Evolutionary conservation across 2,888 invertebrate genomes (phyloP).

Genomic region (Conomelus anceps): DNA sequence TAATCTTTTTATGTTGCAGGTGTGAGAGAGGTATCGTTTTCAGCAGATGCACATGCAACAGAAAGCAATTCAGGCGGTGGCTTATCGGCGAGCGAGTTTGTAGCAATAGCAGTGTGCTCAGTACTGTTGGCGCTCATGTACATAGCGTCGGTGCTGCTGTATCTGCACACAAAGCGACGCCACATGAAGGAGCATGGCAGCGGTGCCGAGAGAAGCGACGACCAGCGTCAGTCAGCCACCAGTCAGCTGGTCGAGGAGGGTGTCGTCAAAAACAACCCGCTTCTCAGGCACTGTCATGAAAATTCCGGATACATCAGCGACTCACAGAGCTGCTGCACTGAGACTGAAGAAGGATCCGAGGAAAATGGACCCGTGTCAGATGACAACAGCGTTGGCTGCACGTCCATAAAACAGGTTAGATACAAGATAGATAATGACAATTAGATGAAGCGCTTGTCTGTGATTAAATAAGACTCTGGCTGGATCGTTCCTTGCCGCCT

Average conservation of each 20-base stretch:
- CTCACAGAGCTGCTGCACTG: constrained; percentile 54
- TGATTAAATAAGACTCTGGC: too few species aligned
- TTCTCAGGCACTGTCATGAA: constrained; percentile 50
- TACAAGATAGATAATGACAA: too few species aligned
- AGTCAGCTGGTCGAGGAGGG: constrained; percentile 48
- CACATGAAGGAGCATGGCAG: constrained; percentile 1
- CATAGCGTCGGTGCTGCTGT: constrained; percentile 76
- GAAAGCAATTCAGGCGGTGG: constrained; percentile 40
- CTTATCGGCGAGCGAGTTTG: constrained; percentile 67
- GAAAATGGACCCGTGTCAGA: constrained; percentile 23
- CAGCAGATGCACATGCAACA: constrained; percentile 42
- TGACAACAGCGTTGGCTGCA: constrained; percentile 17
- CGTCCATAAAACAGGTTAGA: neutral
- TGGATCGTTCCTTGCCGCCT: too few species aligned
- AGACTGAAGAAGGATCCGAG: constrained; percentile 48
- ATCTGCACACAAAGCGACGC: constrained; percentile 51
- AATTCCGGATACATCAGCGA: constrained; percentile 41
- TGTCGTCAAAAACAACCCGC: constrained; percentile 70
- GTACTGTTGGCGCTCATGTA: constrained; percentile 80
- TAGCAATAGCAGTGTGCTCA: constrained; percentile 76
- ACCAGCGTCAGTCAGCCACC: constrained; percentile 21
- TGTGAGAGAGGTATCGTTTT: constrained; percentile 73
- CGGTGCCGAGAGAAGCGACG: neutral
- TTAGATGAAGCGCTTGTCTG: too few species aligned
- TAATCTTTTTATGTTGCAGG: constrained; percentile 45